Base-by-base conservation (phyloP, 2,797 vertebrate species). In the Hydrocynus forskahlii region DNA sequence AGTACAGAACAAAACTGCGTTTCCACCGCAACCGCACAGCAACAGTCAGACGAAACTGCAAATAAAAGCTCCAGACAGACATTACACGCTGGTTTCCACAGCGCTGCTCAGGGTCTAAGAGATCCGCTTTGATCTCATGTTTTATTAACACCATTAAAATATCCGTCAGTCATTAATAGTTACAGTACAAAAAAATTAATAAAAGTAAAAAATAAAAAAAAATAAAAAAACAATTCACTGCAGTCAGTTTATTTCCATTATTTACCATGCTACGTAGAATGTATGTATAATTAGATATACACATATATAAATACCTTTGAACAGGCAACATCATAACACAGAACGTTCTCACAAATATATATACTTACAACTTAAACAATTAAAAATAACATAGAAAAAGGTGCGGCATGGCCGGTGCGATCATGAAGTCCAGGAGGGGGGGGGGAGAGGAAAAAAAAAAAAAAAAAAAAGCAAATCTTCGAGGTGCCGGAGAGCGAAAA, bases 111-210 rank as follows among this genome's bases (percentile, higher is more conserved):
- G 60, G 60, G 60, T 35, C 25, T 63, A 35, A 14, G 60, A 35
- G 13, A 5, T 35, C 60, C 14, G 14, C 13, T 13, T 1, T 35
- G 25, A 14, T 23, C 25, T 63, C 10, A 29, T 5, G 68, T 29
- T 71, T 43, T 48, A 69, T 69, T 71, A 29, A 52, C 68, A 52
- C 7, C 68, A 25, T 64, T 52, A 54, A 23, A 45, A 29, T 25
- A 70, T 17, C n/a, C 45, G 25, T 54, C 45, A 52, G 13, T 29
- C 68, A 54, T 35, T 52, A 21, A 69, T 0, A 25, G 8, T 35
- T 17, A 64, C 62, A 64, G 35, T 35, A 35, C 35, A 35, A 35
- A 35, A n/a, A n/a, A n/a, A n/a, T n/a, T n/a, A n/a, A n/a, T n/a
- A n/a, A n/a, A n/a, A n/a, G n/a, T n/a, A n/a, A n/a, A n/a, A n/a